Evolutionary conservation across 2,113 vertebrate genomes (phyloP).

Genomic region (Brachypteracias leptosomus): DNA sequence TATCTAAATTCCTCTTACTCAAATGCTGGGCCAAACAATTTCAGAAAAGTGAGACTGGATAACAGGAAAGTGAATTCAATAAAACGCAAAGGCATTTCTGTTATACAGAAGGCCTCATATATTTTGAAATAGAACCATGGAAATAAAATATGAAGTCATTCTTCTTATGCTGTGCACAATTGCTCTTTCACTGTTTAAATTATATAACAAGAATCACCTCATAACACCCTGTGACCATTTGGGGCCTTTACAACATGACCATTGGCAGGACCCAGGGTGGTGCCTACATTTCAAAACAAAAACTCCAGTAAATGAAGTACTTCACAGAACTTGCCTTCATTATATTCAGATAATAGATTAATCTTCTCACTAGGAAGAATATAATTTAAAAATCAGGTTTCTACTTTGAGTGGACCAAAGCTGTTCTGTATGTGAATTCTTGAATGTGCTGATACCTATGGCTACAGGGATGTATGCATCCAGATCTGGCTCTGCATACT

Average conservation of each 20-base stretch:
- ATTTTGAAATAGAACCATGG: not conserved
- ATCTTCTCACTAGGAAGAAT: not conserved
- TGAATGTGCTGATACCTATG: not conserved
- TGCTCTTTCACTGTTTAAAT: not conserved
- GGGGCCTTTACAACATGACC: not conserved
- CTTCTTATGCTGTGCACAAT: not conserved
- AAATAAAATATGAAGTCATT: constrained; percentile 22
- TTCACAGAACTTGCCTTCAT: not conserved
- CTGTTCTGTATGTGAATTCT: not conserved
- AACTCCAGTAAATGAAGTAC: not conserved
- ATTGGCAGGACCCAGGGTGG: not conserved
- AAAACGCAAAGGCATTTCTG: not conserved
- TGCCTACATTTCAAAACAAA: not conserved
- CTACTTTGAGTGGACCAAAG: not conserved
- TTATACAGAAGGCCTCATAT: not conserved
- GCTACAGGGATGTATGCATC: not conserved
- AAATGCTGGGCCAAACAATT: not conserved
- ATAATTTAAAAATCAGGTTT: not conserved
- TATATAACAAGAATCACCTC: not conserved
- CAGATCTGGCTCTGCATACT: not conserved
- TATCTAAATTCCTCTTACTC: not conserved
- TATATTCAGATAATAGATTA: not conserved
- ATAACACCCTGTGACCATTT: not conserved
- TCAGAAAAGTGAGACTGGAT: not conserved
- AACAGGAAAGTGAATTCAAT: not conserved